These are phyloP conservation scores for Morone saxatilis DNA, from an alignment of 2,113 vertebrate genomes.

Conservation along the genomic window DNA sequence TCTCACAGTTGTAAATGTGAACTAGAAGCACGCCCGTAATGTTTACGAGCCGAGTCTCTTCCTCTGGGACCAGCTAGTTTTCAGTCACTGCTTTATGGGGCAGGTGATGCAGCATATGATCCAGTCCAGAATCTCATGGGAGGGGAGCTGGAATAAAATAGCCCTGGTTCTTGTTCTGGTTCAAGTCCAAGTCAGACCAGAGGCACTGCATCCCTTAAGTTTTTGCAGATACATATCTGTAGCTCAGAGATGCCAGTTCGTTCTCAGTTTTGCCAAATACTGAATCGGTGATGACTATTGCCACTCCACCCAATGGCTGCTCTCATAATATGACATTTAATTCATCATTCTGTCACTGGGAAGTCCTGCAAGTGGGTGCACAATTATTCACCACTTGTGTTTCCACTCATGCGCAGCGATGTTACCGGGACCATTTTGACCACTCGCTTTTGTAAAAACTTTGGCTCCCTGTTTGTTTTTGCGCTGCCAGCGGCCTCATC, in stretches of 20 bases:
- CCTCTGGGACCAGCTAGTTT: conserved; percentile 54
- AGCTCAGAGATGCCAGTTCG: neutral
- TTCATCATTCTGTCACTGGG: conserved; percentile 41
- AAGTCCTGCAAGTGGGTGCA: conserved; percentile 1
- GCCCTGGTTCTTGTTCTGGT: conserved; percentile 7
- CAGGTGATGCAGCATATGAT: conserved; percentile 46
- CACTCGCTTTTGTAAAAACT: neutral
- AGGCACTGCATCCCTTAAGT: neutral
- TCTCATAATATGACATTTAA: conserved; percentile 20
- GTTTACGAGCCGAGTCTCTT: conserved; percentile 56
- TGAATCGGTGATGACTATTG: neutral
- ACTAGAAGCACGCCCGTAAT: conserved; percentile 34
- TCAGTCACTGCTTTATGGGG: conserved; percentile 54
- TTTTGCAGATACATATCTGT: conserved; percentile 7
- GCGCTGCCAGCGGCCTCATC: conserved; percentile 28
- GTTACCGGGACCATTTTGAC: neutral
- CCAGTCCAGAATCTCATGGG: conserved; percentile 2
- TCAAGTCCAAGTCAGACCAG: neutral
- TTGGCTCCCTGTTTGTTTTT: conserved; percentile 20
- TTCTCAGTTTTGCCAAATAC: conserved; percentile 12
- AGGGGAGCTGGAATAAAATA: conserved; percentile 12
- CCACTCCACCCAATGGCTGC: conserved; percentile 43
- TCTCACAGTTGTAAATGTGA: conserved; percentile 41
- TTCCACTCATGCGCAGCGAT: conserved; percentile 36
- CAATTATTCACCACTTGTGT: conserved; percentile 38